Conservation (phyloP, 2,797 vertebrate genomes). For the Anisognathus igniventris region DNA sequence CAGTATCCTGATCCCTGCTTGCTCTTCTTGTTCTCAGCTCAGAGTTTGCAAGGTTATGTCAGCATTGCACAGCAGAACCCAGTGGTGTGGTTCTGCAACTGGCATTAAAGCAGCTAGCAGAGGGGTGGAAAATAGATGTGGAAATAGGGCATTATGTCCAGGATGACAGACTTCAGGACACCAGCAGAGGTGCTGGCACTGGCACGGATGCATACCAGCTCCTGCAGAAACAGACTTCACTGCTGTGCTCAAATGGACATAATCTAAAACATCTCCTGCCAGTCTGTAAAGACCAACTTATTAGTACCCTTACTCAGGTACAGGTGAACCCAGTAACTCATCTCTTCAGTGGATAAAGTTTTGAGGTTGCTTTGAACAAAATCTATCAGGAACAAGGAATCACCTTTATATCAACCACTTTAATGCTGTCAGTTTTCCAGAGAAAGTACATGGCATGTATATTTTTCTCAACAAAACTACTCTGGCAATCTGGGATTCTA, state of each 20-base stretch:
- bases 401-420: neutral
- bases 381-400: neutral
- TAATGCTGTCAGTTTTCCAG: neutral
- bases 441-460: neutral
- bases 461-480: neutral
- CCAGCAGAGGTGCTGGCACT: neutral
- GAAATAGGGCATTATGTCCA: neutral
- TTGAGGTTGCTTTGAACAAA: neutral
- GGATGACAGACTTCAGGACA: neutral
- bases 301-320: neutral
- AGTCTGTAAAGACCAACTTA: neutral
- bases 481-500: rapidly evolving
- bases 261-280: neutral
- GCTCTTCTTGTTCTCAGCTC: neutral
- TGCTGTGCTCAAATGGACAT: neutral
- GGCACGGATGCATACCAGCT: neutral
- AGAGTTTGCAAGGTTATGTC: neutral
- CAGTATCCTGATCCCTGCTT: neutral
- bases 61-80: neutral
- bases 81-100: neutral
- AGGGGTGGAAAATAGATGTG: neutral
- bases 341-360: neutral
- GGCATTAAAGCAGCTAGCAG: neutral
- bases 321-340: neutral
- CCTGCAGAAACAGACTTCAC: neutral